Conservation (phyloP, 2,888 invertebrate genomes). For the Augochlorella aurata region DNA sequence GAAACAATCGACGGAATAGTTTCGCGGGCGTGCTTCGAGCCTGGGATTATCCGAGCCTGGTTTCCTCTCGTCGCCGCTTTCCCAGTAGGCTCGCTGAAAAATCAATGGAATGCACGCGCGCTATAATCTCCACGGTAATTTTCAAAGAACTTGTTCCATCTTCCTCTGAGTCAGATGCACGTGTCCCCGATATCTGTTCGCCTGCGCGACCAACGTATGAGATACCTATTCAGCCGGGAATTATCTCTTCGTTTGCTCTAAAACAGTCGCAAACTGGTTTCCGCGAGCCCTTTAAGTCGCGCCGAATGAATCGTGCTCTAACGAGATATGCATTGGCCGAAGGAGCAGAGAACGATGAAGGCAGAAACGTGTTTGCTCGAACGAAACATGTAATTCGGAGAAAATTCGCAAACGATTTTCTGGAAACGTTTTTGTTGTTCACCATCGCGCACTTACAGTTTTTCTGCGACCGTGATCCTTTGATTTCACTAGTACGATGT, state of each 20-base stretch:
- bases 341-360: neutral
- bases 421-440: neutral
- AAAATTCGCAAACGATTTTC: neutral
- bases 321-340: neutral
- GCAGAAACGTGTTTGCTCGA: neutral
- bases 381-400: neutral
- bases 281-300: neutral
- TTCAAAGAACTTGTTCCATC: slow-evolving; percentile 12
- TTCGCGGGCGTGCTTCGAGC: too few relatives aligned
- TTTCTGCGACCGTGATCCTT: neutral
- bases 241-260: slow-evolving; percentile 1
- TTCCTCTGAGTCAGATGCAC: slow-evolving; percentile 21
- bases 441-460: neutral
- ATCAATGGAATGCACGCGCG: slow-evolving; percentile 11
- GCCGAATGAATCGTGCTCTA: neutral
- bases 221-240: neutral
- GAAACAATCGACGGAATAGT: neutral
- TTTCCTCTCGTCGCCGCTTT: neutral
- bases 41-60: neutral
- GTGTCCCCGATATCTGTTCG: slow-evolving; percentile 15
- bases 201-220: neutral
- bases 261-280: slow-evolving; percentile 1
- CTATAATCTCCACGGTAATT: slow-evolving; percentile 24
- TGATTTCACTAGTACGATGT: neutral
- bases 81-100: neutral